These are phyloP conservation scores for Centrocercus urophasianus DNA, from an alignment of 2,113 vertebrate genomes.

Conservation along the genomic window DNA sequence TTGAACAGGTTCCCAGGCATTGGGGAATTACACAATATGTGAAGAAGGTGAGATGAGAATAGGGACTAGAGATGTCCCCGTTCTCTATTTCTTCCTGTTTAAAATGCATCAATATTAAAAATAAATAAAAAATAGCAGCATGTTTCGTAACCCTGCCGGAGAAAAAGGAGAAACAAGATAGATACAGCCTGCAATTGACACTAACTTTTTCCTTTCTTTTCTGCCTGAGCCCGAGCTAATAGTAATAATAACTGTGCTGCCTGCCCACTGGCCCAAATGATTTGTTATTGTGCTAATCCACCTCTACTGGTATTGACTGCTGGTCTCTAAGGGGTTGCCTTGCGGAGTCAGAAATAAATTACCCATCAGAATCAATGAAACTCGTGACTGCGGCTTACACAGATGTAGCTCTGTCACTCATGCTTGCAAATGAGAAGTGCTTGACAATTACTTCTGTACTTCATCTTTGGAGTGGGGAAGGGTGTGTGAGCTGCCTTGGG, in stretches of 20 bases:
- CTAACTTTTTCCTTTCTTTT: background rate
- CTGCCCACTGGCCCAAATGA: constrained; percentile 27
- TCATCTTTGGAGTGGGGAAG: background rate
- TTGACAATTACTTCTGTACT: background rate
- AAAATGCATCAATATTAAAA: constrained; percentile 12
- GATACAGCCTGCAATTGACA: background rate
- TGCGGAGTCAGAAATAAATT: constrained; percentile 19
- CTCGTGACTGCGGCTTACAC: background rate
- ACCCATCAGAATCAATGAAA: constrained; percentile 1
- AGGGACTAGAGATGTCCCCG: background rate
- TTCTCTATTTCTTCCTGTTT: background rate
- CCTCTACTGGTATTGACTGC: constrained; percentile 13
- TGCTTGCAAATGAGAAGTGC: background rate
- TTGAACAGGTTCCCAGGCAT: background rate
- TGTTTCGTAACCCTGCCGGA: background rate
- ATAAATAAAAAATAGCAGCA: background rate
- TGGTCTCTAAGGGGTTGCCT: constrained; percentile 12
- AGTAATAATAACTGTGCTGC: constrained; percentile 5
- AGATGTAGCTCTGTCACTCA: background rate
- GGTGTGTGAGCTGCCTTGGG: background rate
- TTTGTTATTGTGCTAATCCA: background rate
- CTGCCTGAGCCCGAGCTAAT: background rate
- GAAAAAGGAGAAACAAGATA: background rate
- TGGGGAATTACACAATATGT: background rate
- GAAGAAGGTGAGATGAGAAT: constrained; percentile 33